Conservation (phyloP, 2,797 vertebrate genomes). For the Cynopterus sphinx region DNA sequence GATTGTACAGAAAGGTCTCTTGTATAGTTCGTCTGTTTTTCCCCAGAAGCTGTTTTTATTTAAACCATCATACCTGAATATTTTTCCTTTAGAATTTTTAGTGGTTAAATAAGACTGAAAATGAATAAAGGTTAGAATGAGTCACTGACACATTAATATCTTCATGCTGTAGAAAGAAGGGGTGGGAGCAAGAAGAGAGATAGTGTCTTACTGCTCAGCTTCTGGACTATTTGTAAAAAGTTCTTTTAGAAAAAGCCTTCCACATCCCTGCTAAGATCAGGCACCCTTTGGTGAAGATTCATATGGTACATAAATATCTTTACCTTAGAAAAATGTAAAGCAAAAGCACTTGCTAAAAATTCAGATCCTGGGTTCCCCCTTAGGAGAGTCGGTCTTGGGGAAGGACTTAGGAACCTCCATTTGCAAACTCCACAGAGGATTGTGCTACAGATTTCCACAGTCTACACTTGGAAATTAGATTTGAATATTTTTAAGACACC, state of each 20-base stretch:
- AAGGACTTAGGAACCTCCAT: not conserved
- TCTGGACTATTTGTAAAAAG: not conserved
- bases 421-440: not conserved
- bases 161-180: not conserved
- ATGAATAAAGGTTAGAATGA: not conserved
- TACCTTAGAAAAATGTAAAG: not conserved
- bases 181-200: not conserved
- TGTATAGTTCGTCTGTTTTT: not conserved
- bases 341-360: not conserved
- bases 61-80: not conserved
- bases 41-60: not conserved
- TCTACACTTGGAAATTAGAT: not conserved
- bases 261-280: not conserved
- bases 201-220: not conserved
- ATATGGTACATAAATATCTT: not conserved
- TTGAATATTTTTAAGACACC: not conserved
- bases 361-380: not conserved
- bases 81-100: not conserved
- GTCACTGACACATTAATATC: not conserved
- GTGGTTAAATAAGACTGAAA: slow-evolving; percentile 27
- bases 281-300: not conserved
- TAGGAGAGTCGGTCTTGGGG: not conserved
- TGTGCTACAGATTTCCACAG: not conserved
- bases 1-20: not conserved
- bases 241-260: not conserved